Evolutionary conservation across 2,113 vertebrate species (phyloP).

Genomic region (Daphoenositta chrysoptera): DNA sequence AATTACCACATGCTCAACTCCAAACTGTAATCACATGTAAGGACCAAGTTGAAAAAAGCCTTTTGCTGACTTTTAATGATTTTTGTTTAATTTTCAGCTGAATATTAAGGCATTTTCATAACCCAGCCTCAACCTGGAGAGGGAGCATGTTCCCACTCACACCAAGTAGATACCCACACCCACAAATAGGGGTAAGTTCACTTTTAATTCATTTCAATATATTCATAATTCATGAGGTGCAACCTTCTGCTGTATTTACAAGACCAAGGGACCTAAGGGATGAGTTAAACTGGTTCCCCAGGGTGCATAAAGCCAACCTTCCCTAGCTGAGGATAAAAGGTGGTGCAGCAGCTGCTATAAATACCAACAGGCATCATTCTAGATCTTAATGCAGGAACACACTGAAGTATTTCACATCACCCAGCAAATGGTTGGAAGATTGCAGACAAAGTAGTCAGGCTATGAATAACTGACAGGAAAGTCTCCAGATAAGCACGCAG

Average conservation of each 20-base stretch:
- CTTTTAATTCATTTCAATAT: not conserved
- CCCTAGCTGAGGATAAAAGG: not conserved
- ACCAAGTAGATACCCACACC: not conserved
- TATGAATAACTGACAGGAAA: conserved; percentile 52
- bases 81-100: not conserved
- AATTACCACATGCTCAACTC: not conserved
- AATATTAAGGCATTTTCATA: not conserved
- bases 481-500: conserved; percentile 19
- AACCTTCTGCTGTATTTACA: not conserved
- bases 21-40: not conserved
- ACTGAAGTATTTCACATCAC: conserved; percentile 26
- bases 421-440: conserved; percentile 32
- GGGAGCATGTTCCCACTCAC: not conserved
- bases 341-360: not conserved
- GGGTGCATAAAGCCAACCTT: not conserved
- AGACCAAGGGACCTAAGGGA: no score
- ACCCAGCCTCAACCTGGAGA: not conserved
- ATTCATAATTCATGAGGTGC: not conserved
- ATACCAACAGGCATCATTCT: conserved; percentile 15
- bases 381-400: conserved; percentile 3
- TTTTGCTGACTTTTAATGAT: not conserved
- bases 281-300: not conserved
- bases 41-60: not conserved
- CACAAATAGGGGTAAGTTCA: accelerated
- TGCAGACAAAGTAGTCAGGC: conserved; percentile 22